These are phyloP conservation scores for Leuciscus waleckii DNA, from an alignment of 2,797 vertebrate genomes.

Conservation along the genomic window DNA sequence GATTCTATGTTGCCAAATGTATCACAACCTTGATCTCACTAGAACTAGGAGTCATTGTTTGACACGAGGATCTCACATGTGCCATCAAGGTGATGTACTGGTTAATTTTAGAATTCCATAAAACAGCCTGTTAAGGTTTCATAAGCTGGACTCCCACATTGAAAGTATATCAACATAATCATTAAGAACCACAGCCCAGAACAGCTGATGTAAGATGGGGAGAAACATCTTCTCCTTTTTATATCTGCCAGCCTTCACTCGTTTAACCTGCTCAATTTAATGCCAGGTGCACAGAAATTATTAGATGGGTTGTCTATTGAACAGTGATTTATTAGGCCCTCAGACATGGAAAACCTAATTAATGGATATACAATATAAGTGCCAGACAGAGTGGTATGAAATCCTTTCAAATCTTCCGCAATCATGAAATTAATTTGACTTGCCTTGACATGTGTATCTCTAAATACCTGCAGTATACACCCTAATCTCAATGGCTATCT, in stretches of 20 bases:
- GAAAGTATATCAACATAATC: constrained; percentile 42
- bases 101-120: constrained; percentile 33
- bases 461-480: constrained; percentile 63
- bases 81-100: constrained; percentile 13
- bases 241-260: constrained; percentile 19
- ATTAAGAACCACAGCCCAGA: constrained; percentile 28
- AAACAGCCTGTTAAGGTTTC: background rate
- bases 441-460: constrained; percentile 62
- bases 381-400: constrained; percentile 55
- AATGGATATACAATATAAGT: constrained; percentile 57
- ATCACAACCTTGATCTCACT: constrained; percentile 6
- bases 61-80: constrained; percentile 3
- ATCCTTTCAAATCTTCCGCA: constrained; percentile 57
- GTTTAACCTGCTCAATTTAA: constrained; percentile 21
- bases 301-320: constrained; percentile 50
- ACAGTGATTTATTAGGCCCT: constrained; percentile 59
- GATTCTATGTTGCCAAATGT: background rate
- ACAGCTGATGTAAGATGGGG: constrained; percentile 23
- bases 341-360: constrained; percentile 60
- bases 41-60: background rate
- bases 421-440: constrained; percentile 63
- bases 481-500: constrained; percentile 63
- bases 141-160: constrained; percentile 32
- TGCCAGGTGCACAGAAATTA: constrained; percentile 38
- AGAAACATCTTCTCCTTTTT: constrained; percentile 27